Base-by-base conservation (phyloP, 2,888 invertebrate species). In the Drosophila sordidula region DNA sequence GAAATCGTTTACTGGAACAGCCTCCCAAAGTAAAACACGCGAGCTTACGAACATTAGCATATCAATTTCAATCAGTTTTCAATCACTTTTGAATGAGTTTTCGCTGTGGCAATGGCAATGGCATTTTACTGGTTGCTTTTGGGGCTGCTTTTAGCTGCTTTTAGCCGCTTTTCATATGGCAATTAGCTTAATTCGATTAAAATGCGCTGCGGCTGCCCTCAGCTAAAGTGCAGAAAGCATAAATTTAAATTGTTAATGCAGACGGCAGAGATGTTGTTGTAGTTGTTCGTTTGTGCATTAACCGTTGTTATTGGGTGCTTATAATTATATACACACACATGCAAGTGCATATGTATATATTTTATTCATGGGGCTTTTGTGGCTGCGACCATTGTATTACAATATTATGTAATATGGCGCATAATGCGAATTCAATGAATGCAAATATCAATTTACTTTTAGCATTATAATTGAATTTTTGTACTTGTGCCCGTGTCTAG, bases 391-490 rank as follows among this genome's bases (percentile, higher is more conserved):
- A 62, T 75, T 67, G 79, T 67, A 32, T 46, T 61, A 56, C 64
- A 67, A 42, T 46, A 76, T 75, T 79, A 79, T 76, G 71, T 75
- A 76, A 70, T 76, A 62, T 46, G 36, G 61, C 70, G 69, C 61
- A 74, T 75, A 83, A 68, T 80, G 77, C 58, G 69, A 75, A 80
- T 73, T 61, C 77, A 68, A 73, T 72, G 80, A 64, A 80, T 76
- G 66, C 69, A 65, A 70, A 89, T 89, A 89, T 85, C 84, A 84
- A 84, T 84, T 84, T 84, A 85, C 89, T 87, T 78, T 84, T 73
- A 73, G 89, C 82, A 87, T 87, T 87, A 87, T 84, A 84, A 84
- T 84, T 84, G 89, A 78, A 89, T 89, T 89, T 89, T 87, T 83
- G 78, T 62, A 73, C 83, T 69, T 83, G 57, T 70, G 54, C 56